Evolutionary conservation across 2,888 invertebrate genomes (phyloP), one percentile per base, ranked within the genome.

Genomic region (Stomorhina lunata): DNA sequence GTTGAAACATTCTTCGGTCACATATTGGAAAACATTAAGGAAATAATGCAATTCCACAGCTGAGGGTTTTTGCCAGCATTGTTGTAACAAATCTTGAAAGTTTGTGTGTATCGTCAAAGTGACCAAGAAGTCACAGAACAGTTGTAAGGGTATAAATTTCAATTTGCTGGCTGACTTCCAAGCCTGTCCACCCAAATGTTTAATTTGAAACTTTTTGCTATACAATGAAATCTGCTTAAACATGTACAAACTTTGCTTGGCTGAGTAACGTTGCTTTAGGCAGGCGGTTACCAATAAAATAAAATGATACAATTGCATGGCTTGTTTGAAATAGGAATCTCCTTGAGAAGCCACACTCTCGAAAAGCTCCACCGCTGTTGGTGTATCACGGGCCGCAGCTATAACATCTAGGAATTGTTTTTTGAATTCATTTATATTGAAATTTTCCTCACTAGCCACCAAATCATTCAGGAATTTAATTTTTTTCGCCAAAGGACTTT

Each of bases 111-210:
- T 88, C 63, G 93, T 92, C 1, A 94, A 89, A 63, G 91, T 92
- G 1, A 89, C 86, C 61, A 94, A 89, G 78, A 93, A 92, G 83
- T 93, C 92, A 43, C 93, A 91, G 86, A 93, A 92, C 0, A 93
- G 91, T 88, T 93, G 92, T 84, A 94, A 91, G 0, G 94, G 91
- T 83, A 94, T 92, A 83, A 91, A 91, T 55, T 93, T 91, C 40
- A 90, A 88, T 48, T 88, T 91, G 87, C 84, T 81, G 87, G 89
- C 32, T 92, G 72, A 90, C 90, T 84, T 92, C 91, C 75, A 84
- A 22, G 83, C 65, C 40, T 84, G 66, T 1, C 53, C 75, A 0
- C 63, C 34, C 5, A 85, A 57, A n/a, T 81, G 65, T 25, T 78
- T 81, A 2, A 90, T 86, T 1, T 83, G 69, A 22, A 88, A 88